A percentile compares a stretch with the other conserved stretches of the same genome.
Conservation (phyloP, 2,113 vertebrate species). For the Hyperoodon ampullatus region DNA sequence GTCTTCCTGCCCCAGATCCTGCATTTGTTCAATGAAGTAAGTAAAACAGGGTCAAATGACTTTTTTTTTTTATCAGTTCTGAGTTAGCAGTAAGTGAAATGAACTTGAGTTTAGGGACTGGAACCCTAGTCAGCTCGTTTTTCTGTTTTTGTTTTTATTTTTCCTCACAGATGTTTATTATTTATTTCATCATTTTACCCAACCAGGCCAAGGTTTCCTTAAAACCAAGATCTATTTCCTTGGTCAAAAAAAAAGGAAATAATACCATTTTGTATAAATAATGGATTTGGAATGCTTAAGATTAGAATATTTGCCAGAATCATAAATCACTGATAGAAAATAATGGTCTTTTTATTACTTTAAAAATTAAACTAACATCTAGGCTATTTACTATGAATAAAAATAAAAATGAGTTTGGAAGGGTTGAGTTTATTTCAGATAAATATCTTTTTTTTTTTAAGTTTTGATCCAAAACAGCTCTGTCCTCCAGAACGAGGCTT, state of each 20-base stretch:
- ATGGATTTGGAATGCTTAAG: constrained; percentile 40
- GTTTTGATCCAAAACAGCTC: background rate
- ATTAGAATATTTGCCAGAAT: constrained; percentile 53
- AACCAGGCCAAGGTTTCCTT: background rate
- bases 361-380: background rate
- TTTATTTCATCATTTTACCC: constrained; percentile 61
- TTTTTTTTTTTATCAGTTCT: background rate
- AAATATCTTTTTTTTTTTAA: constrained; percentile 22
- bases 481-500: constrained; percentile 7
- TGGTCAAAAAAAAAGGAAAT: constrained; percentile 12
- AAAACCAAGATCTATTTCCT: constrained; percentile 46
- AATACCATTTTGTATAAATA: constrained; percentile 64
- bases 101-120: constrained; percentile 22
- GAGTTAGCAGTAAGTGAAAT: constrained; percentile 37
- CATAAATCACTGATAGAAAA: constrained; percentile 62
- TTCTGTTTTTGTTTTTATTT: constrained; percentile 21
- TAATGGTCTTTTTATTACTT: constrained; percentile 50
- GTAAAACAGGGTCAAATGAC: background rate
- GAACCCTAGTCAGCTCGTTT: constrained; percentile 13
- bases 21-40: background rate
- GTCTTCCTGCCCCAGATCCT: background rate
- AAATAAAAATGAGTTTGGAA: constrained; percentile 34
- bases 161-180: constrained; percentile 66
- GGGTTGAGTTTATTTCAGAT: constrained; percentile 51
- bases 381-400: constrained; percentile 59